A percentile compares a stretch with the other conserved stretches of the same genome.
Evolutionary conservation across 1,140 invertebrate genomes (phyloP).

Genomic region (Ectropis grisescens): DNA sequence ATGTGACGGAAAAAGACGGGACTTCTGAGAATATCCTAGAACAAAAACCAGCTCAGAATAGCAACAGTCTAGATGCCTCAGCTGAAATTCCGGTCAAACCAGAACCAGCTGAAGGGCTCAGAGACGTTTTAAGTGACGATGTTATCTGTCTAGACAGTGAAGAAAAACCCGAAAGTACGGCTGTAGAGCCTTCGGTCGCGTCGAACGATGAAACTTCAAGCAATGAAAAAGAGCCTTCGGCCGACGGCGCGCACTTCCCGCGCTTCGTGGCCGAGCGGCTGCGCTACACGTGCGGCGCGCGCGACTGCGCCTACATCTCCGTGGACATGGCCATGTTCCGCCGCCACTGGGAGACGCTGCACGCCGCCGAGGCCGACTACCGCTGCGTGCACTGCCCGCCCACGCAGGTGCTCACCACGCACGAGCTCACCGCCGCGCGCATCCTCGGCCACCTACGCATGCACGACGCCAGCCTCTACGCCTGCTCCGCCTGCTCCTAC

Average conservation of each 20-base stretch:
- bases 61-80: no score
- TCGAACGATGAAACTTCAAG: no score
- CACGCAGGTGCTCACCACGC: slow-evolving; percentile 35
- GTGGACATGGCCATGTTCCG: slow-evolving; percentile 79
- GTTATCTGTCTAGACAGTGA: no score
- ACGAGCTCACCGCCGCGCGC: slow-evolving; percentile 62
- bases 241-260: slow-evolving; percentile 50
- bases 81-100: no score
- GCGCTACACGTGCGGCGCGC: slow-evolving; percentile 78
- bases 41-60: no score
- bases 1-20: no score
- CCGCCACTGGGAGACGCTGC: slow-evolving; percentile 79
- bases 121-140: no score
- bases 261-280: slow-evolving; percentile 76
- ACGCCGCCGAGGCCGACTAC: slow-evolving; percentile 73
- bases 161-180: no score
- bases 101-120: no score
- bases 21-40: no score
- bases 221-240: no score
- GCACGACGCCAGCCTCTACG: slow-evolving; percentile 79
- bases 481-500: slow-evolving; percentile 77
- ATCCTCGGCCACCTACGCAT: slow-evolving; percentile 80
- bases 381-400: slow-evolving; percentile 79
- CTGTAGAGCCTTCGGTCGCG: no score
- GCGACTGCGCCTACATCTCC: slow-evolving; percentile 79